Evolutionary conservation across 2,888 invertebrate genomes (phyloP).

Genomic region (Vandiemenella viatica): DNA sequence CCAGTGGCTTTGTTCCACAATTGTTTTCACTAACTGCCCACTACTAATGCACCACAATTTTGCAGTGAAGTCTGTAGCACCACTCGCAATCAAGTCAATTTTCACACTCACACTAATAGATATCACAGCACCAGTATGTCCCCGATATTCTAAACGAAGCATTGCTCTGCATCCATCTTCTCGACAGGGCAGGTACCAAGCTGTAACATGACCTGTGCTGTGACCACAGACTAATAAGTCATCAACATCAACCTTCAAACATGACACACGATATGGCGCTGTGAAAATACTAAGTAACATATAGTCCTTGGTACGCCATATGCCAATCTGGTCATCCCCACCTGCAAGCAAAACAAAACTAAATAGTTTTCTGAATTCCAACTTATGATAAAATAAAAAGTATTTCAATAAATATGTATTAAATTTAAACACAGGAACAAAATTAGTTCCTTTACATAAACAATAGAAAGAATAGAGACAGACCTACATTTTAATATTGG

Average conservation of each 20-base stretch:
- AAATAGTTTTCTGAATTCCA: neutral
- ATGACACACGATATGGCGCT: conserved; percentile 8
- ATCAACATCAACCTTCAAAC: conserved; percentile 5
- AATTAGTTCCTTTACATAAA: neutral
- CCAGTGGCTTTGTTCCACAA: conserved; percentile 9
- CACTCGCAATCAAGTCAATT: conserved; percentile 9
- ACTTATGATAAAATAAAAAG: neutral
- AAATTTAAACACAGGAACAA: neutral
- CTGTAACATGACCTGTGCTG: conserved; percentile 9
- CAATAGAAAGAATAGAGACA: no score
- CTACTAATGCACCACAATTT: conserved; percentile 10
- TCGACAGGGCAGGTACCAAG: conserved; percentile 4
- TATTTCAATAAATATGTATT: neutral
- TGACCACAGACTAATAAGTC: conserved; percentile 9
- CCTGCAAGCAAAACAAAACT: conserved; percentile 1
- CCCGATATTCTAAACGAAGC: conserved; percentile 3
- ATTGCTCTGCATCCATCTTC: conserved; percentile 3
- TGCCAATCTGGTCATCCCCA: conserved; percentile 11
- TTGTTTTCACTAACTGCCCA: conserved; percentile 7
- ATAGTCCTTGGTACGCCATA: conserved; percentile 10
- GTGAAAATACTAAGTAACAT: conserved; percentile 8
- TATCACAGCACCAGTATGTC: conserved; percentile 13
- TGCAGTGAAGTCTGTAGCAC: conserved; percentile 12
- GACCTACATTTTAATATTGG: no score
- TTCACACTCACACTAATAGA: conserved; percentile 9